These are phyloP conservation scores for Ptycholaimellus sp. DNA, from an alignment of 2,888 invertebrate species.

Conservation along the genomic window DNA sequence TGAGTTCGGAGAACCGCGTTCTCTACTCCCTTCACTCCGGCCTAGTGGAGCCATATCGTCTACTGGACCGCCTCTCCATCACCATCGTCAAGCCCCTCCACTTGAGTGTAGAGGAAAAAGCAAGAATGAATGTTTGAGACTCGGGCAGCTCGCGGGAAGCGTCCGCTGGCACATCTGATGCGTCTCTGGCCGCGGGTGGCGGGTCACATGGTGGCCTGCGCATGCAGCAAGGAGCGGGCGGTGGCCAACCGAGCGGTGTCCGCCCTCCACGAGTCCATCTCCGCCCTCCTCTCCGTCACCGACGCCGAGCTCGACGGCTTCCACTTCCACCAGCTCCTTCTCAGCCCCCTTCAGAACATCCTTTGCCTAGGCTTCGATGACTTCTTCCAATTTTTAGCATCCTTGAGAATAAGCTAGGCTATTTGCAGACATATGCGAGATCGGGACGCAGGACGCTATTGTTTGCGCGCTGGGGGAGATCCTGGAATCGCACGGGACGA, in stretches of 20 bases:
- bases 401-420: too few relatives aligned
- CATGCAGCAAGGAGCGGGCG: too few relatives aligned
- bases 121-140: slow-evolving; percentile 9
- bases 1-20: slow-evolving; percentile 58
- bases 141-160: slow-evolving; percentile 12
- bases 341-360: slow-evolving; percentile 54
- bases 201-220: slow-evolving; percentile 73
- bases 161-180: slow-evolving; percentile 49
- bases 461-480: slow-evolving; percentile 83
- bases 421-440: slow-evolving; percentile 74
- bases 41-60: too few relatives aligned
- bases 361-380: too few relatives aligned
- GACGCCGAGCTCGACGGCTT: slow-evolving; percentile 60
- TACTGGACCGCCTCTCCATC: too few relatives aligned
- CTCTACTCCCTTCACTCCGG: slow-evolving; percentile 18
- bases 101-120: too few relatives aligned
- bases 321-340: slow-evolving; percentile 75
- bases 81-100: too few relatives aligned
- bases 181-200: slow-evolving; percentile 70
- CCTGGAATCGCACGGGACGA: slow-evolving; percentile 77
- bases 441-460: slow-evolving; percentile 70
- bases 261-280: slow-evolving; percentile 71
- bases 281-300: slow-evolving; percentile 55
- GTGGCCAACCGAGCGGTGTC: too few relatives aligned
- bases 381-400: too few relatives aligned